Percentiles rank a stretch among this genome's conserved stretches.
Conservation (phyloP, 2,113 vertebrate species). For the Cariama cristata region DNA sequence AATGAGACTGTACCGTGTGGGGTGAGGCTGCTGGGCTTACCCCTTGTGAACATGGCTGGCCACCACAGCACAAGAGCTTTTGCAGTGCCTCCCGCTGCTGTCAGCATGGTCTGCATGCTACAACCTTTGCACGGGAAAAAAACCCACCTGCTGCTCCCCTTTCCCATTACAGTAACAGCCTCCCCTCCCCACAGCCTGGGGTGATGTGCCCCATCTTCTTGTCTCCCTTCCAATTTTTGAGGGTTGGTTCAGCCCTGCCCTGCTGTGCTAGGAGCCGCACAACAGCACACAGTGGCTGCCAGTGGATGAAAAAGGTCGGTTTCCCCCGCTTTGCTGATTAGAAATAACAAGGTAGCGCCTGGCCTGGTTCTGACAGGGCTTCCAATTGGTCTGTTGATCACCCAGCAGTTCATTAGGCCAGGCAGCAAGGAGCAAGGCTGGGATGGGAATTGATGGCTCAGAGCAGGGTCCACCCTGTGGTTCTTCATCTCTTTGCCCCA, state of each 20-base stretch:
- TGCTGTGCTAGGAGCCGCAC: not conserved
- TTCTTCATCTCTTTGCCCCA: not conserved
- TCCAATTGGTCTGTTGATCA: not conserved
- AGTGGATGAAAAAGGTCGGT: not conserved
- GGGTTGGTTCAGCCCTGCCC: not conserved
- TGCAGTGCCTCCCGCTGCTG: not conserved
- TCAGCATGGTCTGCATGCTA: not conserved
- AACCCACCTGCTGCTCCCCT: not conserved
- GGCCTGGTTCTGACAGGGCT: not conserved
- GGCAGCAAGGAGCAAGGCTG: not conserved
- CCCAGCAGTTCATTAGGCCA: not conserved
- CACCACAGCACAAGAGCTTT: not conserved
- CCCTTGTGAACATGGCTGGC: not conserved
- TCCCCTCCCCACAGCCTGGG: not conserved
- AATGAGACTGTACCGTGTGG: not conserved
- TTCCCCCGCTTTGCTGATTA: not conserved
- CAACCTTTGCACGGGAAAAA: not conserved
- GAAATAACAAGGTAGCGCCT: constrained; percentile 15
- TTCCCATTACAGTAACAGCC: not conserved
- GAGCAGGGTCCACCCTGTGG: not conserved
- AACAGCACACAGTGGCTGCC: not conserved
- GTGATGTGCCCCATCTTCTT: not conserved
- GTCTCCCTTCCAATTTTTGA: not conserved
- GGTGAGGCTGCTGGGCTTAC: not conserved
- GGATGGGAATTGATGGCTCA: not conserved